These are phyloP conservation scores for Ceratothoa steindachneri DNA, from an alignment of 2,888 invertebrate genomes.

Conservation along the genomic window DNA sequence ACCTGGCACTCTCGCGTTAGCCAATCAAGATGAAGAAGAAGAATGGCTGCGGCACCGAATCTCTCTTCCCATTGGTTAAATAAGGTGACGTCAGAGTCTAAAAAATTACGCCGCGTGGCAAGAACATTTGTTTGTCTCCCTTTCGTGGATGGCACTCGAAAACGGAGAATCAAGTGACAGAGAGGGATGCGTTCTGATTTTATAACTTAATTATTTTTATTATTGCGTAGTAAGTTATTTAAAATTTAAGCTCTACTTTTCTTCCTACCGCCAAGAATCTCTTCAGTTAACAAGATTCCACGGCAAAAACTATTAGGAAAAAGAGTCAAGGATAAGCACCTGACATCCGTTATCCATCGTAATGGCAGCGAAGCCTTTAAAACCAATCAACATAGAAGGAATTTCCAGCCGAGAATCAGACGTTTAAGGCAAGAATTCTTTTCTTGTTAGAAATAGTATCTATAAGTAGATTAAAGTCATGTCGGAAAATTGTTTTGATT, in stretches of 20 bases:
- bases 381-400: background rate
- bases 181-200: constrained; percentile 10
- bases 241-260: background rate
- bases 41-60: background rate
- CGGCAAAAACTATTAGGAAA: background rate
- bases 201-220: constrained; percentile 15
- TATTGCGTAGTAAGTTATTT: constrained; percentile 12
- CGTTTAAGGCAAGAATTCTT: too few relatives aligned
- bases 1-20: background rate
- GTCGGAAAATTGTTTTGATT: too few relatives aligned
- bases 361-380: background rate
- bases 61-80: background rate
- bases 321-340: background rate
- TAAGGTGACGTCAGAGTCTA: background rate
- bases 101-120: background rate
- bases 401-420: background rate
- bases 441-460: too few relatives aligned
- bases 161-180: constrained; percentile 8
- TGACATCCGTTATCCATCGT: background rate
- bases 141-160: constrained; percentile 1
- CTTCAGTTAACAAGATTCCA: background rate
- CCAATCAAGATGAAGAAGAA: background rate
- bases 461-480: too few relatives aligned
- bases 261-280: background rate
- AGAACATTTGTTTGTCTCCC: background rate